These are phyloP conservation scores for Hirtodrosophila duncani DNA, from an alignment of 2,888 invertebrate genomes.

Conservation along the genomic window DNA sequence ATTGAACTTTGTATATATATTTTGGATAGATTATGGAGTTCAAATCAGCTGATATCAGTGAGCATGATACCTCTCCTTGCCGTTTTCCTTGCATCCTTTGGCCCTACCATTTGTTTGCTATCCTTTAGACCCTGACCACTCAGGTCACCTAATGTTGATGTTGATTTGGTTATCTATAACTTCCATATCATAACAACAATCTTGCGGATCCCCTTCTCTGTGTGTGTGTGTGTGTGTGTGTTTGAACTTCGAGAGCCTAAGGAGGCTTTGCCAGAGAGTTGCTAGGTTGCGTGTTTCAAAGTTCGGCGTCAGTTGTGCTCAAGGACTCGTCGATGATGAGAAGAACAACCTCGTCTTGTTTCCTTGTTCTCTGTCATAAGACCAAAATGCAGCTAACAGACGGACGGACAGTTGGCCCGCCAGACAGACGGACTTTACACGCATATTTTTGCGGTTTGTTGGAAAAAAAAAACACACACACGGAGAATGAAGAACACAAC, in stretches of 20 bases:
- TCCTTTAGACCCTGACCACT: too few species aligned
- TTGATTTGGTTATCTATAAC: too few species aligned
- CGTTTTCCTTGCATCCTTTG: too few species aligned
- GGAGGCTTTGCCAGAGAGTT: conserved; percentile 5
- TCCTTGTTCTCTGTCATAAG: conserved; percentile 53
- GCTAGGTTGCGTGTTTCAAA: conserved; percentile 54
- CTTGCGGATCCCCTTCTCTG: neutral
- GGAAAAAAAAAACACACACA: conserved; percentile 20
- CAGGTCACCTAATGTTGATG: too few species aligned
- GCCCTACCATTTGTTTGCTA: too few species aligned
- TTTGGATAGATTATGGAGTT: too few species aligned
- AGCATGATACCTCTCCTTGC: too few species aligned
- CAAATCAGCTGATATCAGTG: too few species aligned
- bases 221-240: conserved; percentile 16
- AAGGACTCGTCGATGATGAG: too few species aligned
- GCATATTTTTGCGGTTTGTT: conserved; percentile 58
- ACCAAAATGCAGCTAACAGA: conserved; percentile 18
- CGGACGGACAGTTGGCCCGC: neutral
- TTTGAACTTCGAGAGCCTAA: conserved; percentile 10
- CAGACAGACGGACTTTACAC: conserved; percentile 29
- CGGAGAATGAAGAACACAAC: conserved; percentile 26
- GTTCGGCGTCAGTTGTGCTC: conserved; percentile 71
- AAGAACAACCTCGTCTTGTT: conserved; percentile 11
- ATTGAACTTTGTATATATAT: too few species aligned
- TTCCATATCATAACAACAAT: too few species aligned